Conservation (phyloP, 2,888 invertebrate species). For the Perdita meconis region DNA sequence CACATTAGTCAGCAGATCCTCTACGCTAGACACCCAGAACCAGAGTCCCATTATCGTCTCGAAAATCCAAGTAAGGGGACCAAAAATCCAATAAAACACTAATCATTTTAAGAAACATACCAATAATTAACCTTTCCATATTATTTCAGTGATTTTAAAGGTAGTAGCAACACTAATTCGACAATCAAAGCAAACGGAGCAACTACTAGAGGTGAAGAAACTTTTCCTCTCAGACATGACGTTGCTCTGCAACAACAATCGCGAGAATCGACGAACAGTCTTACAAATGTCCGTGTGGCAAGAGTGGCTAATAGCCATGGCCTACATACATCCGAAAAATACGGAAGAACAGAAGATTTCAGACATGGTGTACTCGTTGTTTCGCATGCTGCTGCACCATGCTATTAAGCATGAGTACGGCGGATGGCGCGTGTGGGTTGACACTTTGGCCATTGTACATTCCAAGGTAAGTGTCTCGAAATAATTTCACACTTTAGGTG, state of each 20-base stretch:
- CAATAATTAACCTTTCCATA: background rate
- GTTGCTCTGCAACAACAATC: conserved; percentile 97
- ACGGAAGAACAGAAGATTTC: conserved; percentile 98
- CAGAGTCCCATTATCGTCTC: conserved; percentile 96
- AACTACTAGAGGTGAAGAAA: conserved; percentile 96
- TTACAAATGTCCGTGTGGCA: conserved; percentile 99
- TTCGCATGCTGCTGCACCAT: conserved; percentile 98
- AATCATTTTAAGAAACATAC: too few species aligned
- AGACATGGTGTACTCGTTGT: conserved; percentile 98
- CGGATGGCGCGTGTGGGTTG: conserved; percentile 99
- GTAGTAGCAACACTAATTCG: conserved; percentile 98
- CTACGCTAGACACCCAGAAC: conserved; percentile 97
- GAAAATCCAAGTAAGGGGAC: conserved; percentile 97
- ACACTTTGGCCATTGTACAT: conserved; percentile 99
- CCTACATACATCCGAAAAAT: conserved; percentile 98
- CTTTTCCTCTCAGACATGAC: conserved; percentile 99
- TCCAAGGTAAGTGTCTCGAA: conserved; percentile 90
- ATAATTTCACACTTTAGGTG: background rate
- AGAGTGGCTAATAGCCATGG: conserved; percentile 99
- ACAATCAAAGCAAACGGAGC: conserved; percentile 97
- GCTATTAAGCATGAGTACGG: conserved; percentile 99
- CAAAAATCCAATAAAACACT: background rate
- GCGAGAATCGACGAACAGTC: conserved; percentile 98
- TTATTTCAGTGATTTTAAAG: conserved; percentile 95
- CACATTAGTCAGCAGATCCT: conserved; percentile 97